Conservation (phyloP, 2,113 vertebrate species). For the Glareola pratincola region DNA sequence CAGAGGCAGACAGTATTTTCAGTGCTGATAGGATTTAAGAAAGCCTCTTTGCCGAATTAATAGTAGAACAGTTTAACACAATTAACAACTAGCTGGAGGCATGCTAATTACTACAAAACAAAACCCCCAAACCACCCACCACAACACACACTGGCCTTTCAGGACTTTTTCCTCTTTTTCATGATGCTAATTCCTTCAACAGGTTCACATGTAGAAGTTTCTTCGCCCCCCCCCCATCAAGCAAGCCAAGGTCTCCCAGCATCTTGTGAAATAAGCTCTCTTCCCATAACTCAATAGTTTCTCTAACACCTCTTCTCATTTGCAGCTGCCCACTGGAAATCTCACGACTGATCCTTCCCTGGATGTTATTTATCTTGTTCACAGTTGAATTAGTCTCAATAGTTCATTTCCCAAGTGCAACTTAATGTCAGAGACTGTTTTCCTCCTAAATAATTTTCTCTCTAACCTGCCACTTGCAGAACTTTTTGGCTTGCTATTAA, state of each 20-base stretch:
- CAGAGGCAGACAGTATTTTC: not conserved
- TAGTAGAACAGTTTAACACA: slow-evolving; percentile 16
- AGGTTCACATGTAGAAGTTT: not conserved
- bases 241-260: not conserved
- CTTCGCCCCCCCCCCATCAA: accelerated
- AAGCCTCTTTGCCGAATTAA: slow-evolving; percentile 25
- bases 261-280: not conserved
- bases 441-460: not conserved
- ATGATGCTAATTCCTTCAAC: not conserved
- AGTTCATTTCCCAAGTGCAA: not conserved
- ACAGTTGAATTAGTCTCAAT: not conserved
- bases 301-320: not conserved
- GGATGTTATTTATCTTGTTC: not conserved
- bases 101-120: not conserved
- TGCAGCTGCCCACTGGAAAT: not conserved
- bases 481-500: not conserved
- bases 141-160: not conserved
- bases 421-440: not conserved
- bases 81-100: not conserved
- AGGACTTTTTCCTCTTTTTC: not conserved
- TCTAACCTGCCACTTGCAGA: not conserved
- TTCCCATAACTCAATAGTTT: not conserved
- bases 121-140: not conserved
- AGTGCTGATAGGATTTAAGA: not conserved
- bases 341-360: not conserved